These are phyloP conservation scores for Stenotaenia linearis DNA, from an alignment of 2,888 invertebrate species.

Conservation along the genomic window DNA sequence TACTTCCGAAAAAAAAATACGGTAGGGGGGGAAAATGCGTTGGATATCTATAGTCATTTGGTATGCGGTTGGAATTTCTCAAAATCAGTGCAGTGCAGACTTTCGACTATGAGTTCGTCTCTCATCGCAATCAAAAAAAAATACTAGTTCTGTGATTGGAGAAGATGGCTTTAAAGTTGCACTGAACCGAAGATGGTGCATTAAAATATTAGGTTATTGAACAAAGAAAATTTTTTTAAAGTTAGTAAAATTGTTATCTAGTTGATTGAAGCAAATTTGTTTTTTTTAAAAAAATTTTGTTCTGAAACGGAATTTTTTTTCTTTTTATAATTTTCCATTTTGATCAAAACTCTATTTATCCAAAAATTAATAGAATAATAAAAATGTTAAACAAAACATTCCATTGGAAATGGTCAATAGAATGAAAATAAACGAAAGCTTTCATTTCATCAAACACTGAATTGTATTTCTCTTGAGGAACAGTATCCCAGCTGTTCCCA, in stretches of 20 bases:
- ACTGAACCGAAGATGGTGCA: not conserved
- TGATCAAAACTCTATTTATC: not conserved
- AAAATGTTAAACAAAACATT: not conserved
- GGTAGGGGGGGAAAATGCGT: not conserved
- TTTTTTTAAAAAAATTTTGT: too few species aligned
- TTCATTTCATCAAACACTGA: too few species aligned
- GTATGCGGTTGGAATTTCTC: slow-evolving; percentile 1
- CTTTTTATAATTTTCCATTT: too few species aligned
- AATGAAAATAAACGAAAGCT: too few species aligned
- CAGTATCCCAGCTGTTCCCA: not conserved
- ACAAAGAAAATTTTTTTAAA: too few species aligned
- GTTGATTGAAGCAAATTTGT: too few species aligned
- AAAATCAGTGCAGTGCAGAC: slow-evolving; percentile 1
- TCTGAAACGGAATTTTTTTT: too few species aligned
- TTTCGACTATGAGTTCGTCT: not conserved
- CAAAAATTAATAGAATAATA: not conserved
- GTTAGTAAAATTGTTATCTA: too few species aligned
- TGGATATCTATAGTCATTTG: not conserved
- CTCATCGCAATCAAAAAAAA: not conserved
- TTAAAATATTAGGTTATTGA: too few species aligned
- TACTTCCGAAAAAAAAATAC: not conserved
- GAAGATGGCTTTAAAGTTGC: not conserved
- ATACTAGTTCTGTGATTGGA: not conserved
- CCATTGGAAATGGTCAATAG: too few species aligned
- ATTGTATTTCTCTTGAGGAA: not conserved